Evolutionary conservation across 2,797 vertebrate species (phyloP), one percentile per base, ranked within the genome.

Genomic region (Coilia nasus): DNA sequence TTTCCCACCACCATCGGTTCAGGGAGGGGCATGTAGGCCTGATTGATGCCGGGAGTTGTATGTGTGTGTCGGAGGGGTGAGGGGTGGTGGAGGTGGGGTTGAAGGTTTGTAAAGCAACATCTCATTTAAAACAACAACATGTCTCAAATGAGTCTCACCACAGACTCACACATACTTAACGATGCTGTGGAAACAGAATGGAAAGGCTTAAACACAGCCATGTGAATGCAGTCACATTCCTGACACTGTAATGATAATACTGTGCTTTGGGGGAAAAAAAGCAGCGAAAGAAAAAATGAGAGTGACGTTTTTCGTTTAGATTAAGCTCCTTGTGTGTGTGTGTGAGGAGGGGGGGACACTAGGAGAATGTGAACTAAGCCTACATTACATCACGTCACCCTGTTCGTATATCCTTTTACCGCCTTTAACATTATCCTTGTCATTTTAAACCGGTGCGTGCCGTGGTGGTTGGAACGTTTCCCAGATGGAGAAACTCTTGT

Each of bases 1-100:
- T 84, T 83, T 88, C 84, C 81, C 83, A 87, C 59, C 17, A 0
- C 19, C 50, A 54, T 78, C 1, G 15, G 35, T 41, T 1, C 71
- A 44, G 71, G 31, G 71, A 78, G 71, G 71, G 71, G 7, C 35
- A 44, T 19, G 35, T 41, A 19, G 71, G 35, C 35, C 35, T 78
- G 3, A 21, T 19, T 78, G 31, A 31, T 35, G 19, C 71, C 10
- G 35, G 71, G 7, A 1, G 28, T 54, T 54, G 9, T 14, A 9
- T 54, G 50, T 54, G 50, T 54, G 50, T 54, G 50, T 54, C 5
- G 23, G 60, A 10, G 59, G 23, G n/a, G 62, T 23, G 62, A 14
- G 23, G 23, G 23, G 59, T 9, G 21, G 60, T 6, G 4, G n/a
- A 25, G 2, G 21, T n/a, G 60, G n/a, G 28, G 10, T 5, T 41